Percentiles rank a stretch among this genome's conserved stretches.
phyloP scores from a whole-genome alignment of 2,888 invertebrate genomes.

The Desoria tigrina region DNA sequence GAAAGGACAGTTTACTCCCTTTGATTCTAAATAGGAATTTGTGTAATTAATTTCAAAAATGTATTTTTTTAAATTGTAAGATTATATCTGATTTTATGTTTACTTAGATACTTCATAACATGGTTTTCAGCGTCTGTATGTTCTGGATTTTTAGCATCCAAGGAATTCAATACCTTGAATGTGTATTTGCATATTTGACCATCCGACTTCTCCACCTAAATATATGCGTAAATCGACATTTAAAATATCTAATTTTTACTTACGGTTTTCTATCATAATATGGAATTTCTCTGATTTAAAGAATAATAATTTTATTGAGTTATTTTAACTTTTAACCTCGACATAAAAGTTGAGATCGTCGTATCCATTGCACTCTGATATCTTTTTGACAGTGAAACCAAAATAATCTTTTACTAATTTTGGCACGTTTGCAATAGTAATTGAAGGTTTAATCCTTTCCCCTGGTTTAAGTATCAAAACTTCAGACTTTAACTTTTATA shows the following conservation, averaged over 20 bases:
- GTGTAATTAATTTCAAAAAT: neutral
- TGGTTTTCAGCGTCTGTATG: constrained; percentile 75
- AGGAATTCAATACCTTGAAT: constrained; percentile 78
- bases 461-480: constrained; percentile 61
- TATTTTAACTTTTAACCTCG: constrained; percentile 61
- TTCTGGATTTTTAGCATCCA: constrained; percentile 70
- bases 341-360: constrained; percentile 78
- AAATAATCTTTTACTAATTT: constrained; percentile 63
- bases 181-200: constrained; percentile 58
- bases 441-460: constrained; percentile 63
- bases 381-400: neutral
- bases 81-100: no score
- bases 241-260: neutral
- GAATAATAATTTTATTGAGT: constrained; percentile 41
- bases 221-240: no score
- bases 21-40: no score
- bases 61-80: constrained; percentile 18
- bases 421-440: constrained; percentile 62
- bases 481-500: no score
- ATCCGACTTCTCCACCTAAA: no score
- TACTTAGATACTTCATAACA: constrained; percentile 70
- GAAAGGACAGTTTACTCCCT: constrained; percentile 68
- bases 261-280: neutral
- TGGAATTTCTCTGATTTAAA: neutral
- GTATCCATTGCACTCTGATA: constrained; percentile 67